Conservation (phyloP, 92 coral and sea anemone genomes). For the Parazoanthus swiftii region DNA sequence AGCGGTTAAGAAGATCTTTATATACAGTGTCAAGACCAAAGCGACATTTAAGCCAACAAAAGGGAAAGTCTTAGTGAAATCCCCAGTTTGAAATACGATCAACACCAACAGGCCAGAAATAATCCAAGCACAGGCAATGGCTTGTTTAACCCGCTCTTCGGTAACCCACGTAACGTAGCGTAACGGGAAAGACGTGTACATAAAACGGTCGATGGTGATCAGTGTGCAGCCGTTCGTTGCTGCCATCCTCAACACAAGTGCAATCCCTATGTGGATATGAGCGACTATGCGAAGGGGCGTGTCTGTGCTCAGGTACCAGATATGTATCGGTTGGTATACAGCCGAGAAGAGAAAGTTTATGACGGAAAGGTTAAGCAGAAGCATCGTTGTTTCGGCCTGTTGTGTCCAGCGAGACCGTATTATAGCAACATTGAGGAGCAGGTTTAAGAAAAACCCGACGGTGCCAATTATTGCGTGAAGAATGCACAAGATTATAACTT, state of each 20-base stretch:
- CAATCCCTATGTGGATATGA: not conserved
- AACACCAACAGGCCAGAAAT: not conserved
- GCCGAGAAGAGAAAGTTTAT: not conserved
- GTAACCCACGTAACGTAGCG: constrained; percentile 1
- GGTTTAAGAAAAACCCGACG: constrained; percentile 1
- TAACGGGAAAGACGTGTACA: constrained; percentile 8
- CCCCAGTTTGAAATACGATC: not conserved
- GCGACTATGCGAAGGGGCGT: not conserved
- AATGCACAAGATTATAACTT: not conserved
- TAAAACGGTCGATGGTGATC: constrained; percentile 27
- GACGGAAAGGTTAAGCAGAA: constrained; percentile 1
- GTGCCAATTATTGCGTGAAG: not conserved
- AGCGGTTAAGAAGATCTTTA: not conserved
- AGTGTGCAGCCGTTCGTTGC: not conserved
- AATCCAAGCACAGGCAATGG: not conserved
- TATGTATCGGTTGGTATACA: not conserved
- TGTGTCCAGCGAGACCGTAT: not conserved
- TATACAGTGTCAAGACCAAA: not conserved
- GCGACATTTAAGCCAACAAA: not conserved
- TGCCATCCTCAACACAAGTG: not conserved
- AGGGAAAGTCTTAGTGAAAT: not conserved
- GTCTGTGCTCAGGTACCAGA: constrained; percentile 4
- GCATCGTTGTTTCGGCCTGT: not conserved
- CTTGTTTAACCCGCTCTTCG: not conserved
- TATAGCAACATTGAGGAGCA: not conserved